These are phyloP conservation scores for Eulemur albifrons DNA, from an alignment of 2,797 vertebrate species.

Conservation along the genomic window DNA sequence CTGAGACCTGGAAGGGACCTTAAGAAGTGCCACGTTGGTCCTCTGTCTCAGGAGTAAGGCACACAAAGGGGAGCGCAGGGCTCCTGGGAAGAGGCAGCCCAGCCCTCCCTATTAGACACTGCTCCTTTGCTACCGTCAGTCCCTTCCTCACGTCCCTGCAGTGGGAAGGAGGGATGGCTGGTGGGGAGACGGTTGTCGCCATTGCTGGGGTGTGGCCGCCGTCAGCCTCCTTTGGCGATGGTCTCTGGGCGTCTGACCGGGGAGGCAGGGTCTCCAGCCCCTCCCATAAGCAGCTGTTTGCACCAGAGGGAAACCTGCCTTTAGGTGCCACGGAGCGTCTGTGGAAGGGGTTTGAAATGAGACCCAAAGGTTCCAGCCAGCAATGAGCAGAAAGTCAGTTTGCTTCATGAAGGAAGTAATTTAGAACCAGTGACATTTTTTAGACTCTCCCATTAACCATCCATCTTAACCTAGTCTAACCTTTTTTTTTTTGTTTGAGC, in stretches of 20 bases:
- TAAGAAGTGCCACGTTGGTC: fast-evolving
- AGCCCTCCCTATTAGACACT: not conserved
- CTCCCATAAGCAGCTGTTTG: not conserved
- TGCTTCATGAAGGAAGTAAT: fast-evolving
- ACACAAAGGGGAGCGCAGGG: not conserved
- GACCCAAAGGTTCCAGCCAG: fast-evolving
- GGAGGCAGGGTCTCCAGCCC: not conserved
- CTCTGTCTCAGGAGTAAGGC: not conserved
- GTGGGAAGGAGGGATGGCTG: not conserved
- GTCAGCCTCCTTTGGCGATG: not conserved
- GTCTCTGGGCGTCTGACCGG: fast-evolving
- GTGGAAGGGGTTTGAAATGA: fast-evolving
- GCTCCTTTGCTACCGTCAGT: not conserved
- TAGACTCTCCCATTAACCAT: not conserved
- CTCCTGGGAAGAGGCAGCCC: not conserved
- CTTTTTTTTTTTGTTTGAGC: too few relatives aligned
- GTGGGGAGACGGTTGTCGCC: not conserved
- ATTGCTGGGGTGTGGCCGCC: not conserved
- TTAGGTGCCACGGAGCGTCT: fast-evolving
- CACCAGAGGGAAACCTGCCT: not conserved
- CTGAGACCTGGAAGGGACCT: not conserved
- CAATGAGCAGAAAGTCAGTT: fast-evolving
- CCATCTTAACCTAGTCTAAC: not conserved
- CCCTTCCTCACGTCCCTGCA: not conserved
- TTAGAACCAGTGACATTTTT: not conserved